phyloP scores from a whole-genome alignment of 2,888 invertebrate genomes.

The Palloptera scutellata region DNA sequence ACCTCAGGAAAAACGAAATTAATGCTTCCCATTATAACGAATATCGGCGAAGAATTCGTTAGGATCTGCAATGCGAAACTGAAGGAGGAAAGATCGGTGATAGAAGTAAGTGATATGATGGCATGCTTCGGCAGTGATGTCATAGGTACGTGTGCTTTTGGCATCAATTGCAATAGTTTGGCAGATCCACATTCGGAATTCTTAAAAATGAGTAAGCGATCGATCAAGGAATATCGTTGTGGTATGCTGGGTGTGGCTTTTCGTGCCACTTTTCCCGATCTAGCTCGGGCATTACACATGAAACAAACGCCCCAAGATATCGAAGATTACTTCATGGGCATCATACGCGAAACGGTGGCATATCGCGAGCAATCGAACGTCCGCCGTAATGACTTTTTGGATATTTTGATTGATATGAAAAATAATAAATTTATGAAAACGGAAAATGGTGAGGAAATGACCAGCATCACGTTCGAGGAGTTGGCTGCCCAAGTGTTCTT shows the following conservation, averaged over 20 bases:
- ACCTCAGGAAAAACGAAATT: constrained; percentile 65
- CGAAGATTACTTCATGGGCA: constrained; percentile 54
- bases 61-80: constrained; percentile 54
- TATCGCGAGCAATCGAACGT: constrained; percentile 58
- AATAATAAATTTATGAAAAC: constrained; percentile 45
- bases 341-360: constrained; percentile 60
- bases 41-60: constrained; percentile 67
- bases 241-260: constrained; percentile 22
- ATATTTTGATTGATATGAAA: constrained; percentile 64
- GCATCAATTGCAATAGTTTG: constrained; percentile 64
- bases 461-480: constrained; percentile 48
- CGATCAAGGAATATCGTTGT: constrained; percentile 40
- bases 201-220: constrained; percentile 50
- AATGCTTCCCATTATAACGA: constrained; percentile 61
- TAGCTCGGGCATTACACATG: constrained; percentile 48
- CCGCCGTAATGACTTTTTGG: constrained; percentile 66
- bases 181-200: constrained; percentile 62
- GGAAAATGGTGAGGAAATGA: constrained; percentile 48
- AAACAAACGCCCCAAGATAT: constrained; percentile 47
- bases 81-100: constrained; percentile 25
- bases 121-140: constrained; percentile 67
- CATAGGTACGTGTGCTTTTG: constrained; percentile 66
- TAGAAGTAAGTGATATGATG: constrained; percentile 58
- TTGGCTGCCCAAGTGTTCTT: constrained; percentile 52
- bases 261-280: constrained; percentile 41